phyloP scores from a whole-genome alignment of 2,888 invertebrate genomes.

The Salticus scenicus region DNA sequence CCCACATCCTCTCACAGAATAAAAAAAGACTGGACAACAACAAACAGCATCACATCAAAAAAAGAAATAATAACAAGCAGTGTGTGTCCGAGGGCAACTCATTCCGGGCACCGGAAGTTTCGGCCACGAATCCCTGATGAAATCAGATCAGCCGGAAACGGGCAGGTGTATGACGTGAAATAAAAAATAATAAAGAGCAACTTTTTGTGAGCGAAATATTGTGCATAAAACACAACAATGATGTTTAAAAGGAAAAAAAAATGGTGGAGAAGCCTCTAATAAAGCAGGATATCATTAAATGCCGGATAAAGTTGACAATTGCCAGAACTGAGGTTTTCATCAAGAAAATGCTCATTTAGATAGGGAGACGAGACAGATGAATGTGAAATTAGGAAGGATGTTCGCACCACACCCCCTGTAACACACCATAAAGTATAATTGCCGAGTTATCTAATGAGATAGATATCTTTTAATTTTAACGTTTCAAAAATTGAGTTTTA shows the following conservation, averaged over 20 bases:
- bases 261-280: neutral
- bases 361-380: no score
- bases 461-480: no score
- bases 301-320: slow-evolving; percentile 20
- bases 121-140: slow-evolving; percentile 15
- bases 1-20: slow-evolving; percentile 45
- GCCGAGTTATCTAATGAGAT: no score
- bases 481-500: no score
- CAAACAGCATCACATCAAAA: no score
- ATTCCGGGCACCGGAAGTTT: slow-evolving; percentile 25
- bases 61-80: slow-evolving; percentile 12
- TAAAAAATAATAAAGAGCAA: slow-evolving; percentile 21
- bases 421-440: no score
- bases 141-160: slow-evolving; percentile 62
- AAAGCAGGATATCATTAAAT: slow-evolving; percentile 35
- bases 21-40: neutral
- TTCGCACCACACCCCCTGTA: no score
- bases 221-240: neutral
- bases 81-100: neutral
- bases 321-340: neutral
- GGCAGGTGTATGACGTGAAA: slow-evolving; percentile 39
- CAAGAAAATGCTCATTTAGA: neutral
- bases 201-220: neutral
- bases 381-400: no score
- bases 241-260: neutral